Evolutionary conservation across 2,888 invertebrate species (phyloP), one percentile per base, ranked within the genome.

Genomic region (Tiphia femorata): DNA sequence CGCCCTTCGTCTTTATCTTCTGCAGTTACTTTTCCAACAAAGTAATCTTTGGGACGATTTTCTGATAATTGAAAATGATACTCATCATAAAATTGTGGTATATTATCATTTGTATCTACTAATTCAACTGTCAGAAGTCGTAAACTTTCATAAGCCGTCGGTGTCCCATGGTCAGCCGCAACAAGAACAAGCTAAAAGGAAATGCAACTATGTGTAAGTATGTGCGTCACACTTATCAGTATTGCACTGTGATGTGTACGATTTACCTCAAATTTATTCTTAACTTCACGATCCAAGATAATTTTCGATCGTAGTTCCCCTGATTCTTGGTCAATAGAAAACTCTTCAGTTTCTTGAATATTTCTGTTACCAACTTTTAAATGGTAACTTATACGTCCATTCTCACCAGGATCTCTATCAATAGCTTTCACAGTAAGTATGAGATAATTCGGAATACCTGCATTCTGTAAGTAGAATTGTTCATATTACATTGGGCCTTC

Each of bases 371-470:
- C 88, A 33, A 92, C 89, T 84, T 93, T 93, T 57, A 95, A 85
- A 79, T 91, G 93, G 84, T 96, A 97, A 1, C 92, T 92, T 0
- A 96, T 87, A 48, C 90, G 86, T 0, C 96, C 96, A 81, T 94
- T 95, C 65, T 92, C 92, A 1, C 94, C 95, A 0, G 88, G 86
- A 78, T 96, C 96, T 65, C 89, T 89, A 77, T 96, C 96, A 0
- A 87, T 87, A 0, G 96, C 96, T 77, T 91, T 90, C 0, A 96
- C 91, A 1, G 92, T 92, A 77, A 95, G 89, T 58, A 96, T 89
- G 2, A 94, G 84, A 78, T 91, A 92, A 74, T 92, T 91, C 1
- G 90, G 88, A 66, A 90, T 88, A 0, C 92, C 92, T 46, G 91
- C 89, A 71, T 93, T 93, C 91, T 89, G 64, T 46, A 83, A 83